Base-by-base conservation (phyloP, 2,888 invertebrate species). In the Willowsia nigromaculata region DNA sequence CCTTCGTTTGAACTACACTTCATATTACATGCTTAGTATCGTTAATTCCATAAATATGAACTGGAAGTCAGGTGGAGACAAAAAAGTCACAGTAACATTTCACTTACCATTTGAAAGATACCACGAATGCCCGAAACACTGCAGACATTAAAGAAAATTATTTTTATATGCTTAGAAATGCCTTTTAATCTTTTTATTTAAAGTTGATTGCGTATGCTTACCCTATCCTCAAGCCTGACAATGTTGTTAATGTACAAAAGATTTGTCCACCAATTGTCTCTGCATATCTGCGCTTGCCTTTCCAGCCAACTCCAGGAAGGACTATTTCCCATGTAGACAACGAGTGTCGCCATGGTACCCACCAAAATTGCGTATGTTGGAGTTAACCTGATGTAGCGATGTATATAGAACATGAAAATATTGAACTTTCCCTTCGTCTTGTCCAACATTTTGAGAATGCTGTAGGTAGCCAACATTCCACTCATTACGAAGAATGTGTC, bases 401-500 rank as follows among this genome's bases (percentile, higher is more conserved):
- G 94, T 0, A 96, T 82, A 81, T 96, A 94, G 0, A 95, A 93
- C 62, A 95, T 92, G 0, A 94, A 93, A 0, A 95, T 94, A 92
- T 95, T 95, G 53, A 96, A 94, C 6, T 95, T 90, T 71, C 92
- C 95, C 2, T 95, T 93, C 1, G 93, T 95, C 53, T 94, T 93
- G 76, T 94, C 94, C 9, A 92, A 68, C 33, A 89, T 65, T 71
- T 93, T 94, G 0, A 94, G 93, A 1, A 96, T 91, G n/a, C 94
- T 94, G 25, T 94, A 94, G 0, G 95, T 94, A 0, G 95, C 94
- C 6, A 96, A 93, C 81, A 96, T 94, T 0, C 96, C 96, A 65
- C 96, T 95, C 1, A 96, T 92, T 11, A 95, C 93, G 93, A 96
- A 96, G 93, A 96, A 96, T 0, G 95, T 95, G 92, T 96, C 96